A percentile compares a stretch with the other conserved stretches of the same genome.
These are phyloP conservation scores for Antennarius striatus DNA, from an alignment of 2,113 vertebrate genomes.

Conservation along the genomic window DNA sequence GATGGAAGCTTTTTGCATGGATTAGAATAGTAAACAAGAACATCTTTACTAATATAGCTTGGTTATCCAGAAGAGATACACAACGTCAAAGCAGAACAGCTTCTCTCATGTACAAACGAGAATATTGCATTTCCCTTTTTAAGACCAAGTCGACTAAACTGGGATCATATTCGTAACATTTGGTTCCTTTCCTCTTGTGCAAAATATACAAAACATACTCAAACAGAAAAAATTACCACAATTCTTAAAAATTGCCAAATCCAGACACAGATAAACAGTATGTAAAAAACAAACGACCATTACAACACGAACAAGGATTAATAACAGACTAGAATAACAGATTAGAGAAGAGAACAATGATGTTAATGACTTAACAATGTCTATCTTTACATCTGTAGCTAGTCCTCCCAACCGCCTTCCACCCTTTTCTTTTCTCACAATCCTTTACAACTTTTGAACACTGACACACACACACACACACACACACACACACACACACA, in stretches of 20 bases:
- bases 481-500: constrained; percentile 72
- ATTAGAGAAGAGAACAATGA: constrained; percentile 50
- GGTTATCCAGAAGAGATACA: constrained; percentile 65
- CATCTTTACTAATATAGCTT: constrained; percentile 50
- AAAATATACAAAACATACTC: constrained; percentile 78
- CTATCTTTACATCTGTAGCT: constrained; percentile 35
- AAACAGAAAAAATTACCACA: constrained; percentile 44
- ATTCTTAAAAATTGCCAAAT: constrained; percentile 66
- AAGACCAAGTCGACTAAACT: constrained; percentile 71
- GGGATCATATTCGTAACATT: constrained; percentile 78
- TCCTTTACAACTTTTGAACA: constrained; percentile 53
- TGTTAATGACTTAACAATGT: constrained; percentile 37
- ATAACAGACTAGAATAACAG: constrained; percentile 46
- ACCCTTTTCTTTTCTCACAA: neutral
- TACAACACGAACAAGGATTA: constrained; percentile 45
- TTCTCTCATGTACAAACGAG: constrained; percentile 63
- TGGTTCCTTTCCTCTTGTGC: constrained; percentile 83
- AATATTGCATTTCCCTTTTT: constrained; percentile 81
- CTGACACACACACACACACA: constrained; percentile 65
- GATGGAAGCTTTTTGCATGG: constrained; percentile 69
- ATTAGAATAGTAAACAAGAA: constrained; percentile 65
- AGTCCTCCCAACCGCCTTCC: constrained; percentile 7
- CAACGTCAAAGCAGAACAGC: constrained; percentile 54
- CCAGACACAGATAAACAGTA: constrained; percentile 63
- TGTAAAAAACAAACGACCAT: constrained; percentile 35